These are phyloP conservation scores for Pedionomus torquatus DNA, from an alignment of 2,113 vertebrate species.

Conservation along the genomic window DNA sequence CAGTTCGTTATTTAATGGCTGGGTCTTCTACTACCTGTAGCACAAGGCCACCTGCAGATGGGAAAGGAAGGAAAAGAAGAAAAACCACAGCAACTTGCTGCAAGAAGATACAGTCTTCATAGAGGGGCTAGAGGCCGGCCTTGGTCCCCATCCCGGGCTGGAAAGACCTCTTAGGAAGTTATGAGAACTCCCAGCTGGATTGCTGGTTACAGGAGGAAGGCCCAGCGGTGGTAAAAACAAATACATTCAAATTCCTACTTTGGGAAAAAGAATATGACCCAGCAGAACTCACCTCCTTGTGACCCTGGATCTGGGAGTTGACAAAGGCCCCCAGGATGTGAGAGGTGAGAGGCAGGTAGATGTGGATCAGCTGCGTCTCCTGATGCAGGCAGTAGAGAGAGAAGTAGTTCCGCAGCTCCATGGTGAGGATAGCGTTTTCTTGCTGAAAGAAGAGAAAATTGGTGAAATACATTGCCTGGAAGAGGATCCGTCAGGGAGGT, in stretches of 20 bases:
- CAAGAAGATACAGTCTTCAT: not conserved
- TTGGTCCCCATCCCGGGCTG: not conserved
- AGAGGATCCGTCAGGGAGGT: not conserved
- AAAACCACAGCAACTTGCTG: not conserved
- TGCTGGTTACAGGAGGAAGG: not conserved
- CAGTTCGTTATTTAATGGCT: not conserved
- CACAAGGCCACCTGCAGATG: not conserved
- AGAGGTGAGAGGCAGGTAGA: conserved; percentile 92
- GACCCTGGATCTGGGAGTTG: conserved; percentile 96
- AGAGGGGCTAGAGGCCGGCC: not conserved
- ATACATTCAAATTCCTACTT: not conserved
- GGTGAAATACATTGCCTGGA: accelerated
- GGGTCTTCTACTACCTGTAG: not conserved
- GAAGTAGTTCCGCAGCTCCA: conserved; percentile 96
- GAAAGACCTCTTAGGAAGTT: not conserved
- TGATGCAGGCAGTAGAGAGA: conserved; percentile 96
- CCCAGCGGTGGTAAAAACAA: not conserved
- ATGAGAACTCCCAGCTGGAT: not conserved
- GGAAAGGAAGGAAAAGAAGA: not conserved
- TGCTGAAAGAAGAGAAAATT: conserved; percentile 76
- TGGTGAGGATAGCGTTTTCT: conserved; percentile 92
- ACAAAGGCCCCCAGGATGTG: conserved; percentile 93
- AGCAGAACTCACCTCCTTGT: conserved; percentile 85
- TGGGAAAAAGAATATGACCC: not conserved
- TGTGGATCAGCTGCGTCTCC: conserved; percentile 95